A percentile compares a stretch with the other conserved stretches of the same genome.
phyloP scores from a whole-genome alignment of 2,888 invertebrate genomes.

The Stenotaenia linearis region DNA sequence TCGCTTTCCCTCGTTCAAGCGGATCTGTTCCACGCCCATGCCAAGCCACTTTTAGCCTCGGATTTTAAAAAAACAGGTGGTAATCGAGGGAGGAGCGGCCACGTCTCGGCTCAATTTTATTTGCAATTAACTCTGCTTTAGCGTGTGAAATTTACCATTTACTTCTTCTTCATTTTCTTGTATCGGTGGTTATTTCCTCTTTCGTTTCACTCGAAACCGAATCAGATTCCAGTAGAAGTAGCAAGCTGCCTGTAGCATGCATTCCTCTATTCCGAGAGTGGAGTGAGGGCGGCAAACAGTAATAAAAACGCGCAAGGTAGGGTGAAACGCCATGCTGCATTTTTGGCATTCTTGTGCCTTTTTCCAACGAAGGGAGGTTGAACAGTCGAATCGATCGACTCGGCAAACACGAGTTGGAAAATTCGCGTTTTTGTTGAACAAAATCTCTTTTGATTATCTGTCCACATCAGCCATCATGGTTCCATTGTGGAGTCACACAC shows the following conservation, averaged over 20 bases:
- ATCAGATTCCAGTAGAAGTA: slow-evolving; percentile 11
- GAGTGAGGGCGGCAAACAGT: not conserved
- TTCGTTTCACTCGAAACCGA: not conserved
- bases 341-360: slow-evolving; percentile 18
- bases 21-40: not conserved
- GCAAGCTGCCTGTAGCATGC: not conserved
- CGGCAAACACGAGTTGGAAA: not conserved
- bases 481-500: slow-evolving; percentile 20
- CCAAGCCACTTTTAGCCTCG: not conserved
- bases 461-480: slow-evolving; percentile 14
- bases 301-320: slow-evolving; percentile 15
- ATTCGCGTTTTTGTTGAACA: not conserved
- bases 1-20: not conserved
- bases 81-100: not conserved
- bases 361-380: not conserved
- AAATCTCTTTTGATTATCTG: slow-evolving; percentile 21
- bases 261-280: not conserved
- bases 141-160: not conserved
- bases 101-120: not conserved
- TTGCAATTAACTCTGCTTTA: not conserved
- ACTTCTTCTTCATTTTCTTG: not conserved
- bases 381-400: not conserved
- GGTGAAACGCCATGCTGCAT: slow-evolving; percentile 19
- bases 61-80: not conserved
- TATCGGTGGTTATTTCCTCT: not conserved